Conservation (phyloP, 2,888 invertebrate species). For the Apotomis turbidana region DNA sequence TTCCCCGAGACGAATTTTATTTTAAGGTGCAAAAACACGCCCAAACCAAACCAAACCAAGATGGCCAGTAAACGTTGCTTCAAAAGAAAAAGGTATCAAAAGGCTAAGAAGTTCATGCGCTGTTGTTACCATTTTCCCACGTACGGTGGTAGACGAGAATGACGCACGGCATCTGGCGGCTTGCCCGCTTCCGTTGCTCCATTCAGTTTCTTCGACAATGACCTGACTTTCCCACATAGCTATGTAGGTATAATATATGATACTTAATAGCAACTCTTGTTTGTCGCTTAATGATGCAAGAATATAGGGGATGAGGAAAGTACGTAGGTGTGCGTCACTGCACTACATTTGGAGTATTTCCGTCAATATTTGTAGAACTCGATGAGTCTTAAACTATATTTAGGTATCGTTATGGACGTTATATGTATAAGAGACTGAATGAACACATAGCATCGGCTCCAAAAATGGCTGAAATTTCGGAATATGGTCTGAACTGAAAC, state of each 20-base stretch:
- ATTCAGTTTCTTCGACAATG: constrained; percentile 80
- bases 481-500: too few species aligned
- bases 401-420: too few species aligned
- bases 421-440: too few species aligned
- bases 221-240: constrained; percentile 63
- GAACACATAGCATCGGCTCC: too few species aligned
- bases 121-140: constrained; percentile 2
- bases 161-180: constrained; percentile 74
- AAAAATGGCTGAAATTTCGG: too few species aligned
- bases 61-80: constrained; percentile 43
- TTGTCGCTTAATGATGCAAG: constrained; percentile 15
- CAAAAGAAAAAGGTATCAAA: constrained; percentile 5
- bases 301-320: constrained; percentile 8
- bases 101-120: background rate
- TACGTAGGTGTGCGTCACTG: background rate
- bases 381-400: too few species aligned
- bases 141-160: constrained; percentile 57
- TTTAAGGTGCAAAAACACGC: constrained; percentile 42
- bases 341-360: background rate
- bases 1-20: constrained; percentile 41
- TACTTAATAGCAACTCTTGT: constrained; percentile 16
- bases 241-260: constrained; percentile 36
- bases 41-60: constrained; percentile 29
- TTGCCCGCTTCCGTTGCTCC: constrained; percentile 73
- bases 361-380: too few species aligned